Percentiles rank a stretch among this genome's conserved stretches.
Evolutionary conservation across 2,888 invertebrate species (phyloP).

Genomic region (Chrysolina haemoptera): DNA sequence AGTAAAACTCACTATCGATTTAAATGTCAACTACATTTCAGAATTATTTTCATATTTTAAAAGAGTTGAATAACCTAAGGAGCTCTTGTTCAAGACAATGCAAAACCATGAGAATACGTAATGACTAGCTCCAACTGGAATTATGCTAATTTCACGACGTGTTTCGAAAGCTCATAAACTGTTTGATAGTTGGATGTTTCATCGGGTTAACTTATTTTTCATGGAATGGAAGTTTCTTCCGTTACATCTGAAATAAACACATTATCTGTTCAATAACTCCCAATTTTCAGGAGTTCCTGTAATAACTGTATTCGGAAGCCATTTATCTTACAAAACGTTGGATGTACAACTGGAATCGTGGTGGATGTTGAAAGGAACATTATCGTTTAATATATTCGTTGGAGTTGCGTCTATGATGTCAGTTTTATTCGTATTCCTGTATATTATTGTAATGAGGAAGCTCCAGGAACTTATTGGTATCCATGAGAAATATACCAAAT

Average conservation of each 20-base stretch:
- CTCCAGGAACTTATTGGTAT: conserved; percentile 75
- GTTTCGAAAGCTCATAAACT: too few relatives aligned
- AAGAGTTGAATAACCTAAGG: too few relatives aligned
- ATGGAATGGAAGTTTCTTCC: not conserved
- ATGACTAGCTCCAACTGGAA: too few relatives aligned
- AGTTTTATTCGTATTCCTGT: conserved; percentile 78
- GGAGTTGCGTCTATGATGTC: conserved; percentile 80
- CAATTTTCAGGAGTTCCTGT: conserved; percentile 75
- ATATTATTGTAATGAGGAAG: conserved; percentile 77
- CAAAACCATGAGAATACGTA: too few relatives aligned
- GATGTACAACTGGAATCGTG: conserved; percentile 74
- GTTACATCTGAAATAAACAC: conserved; percentile 22
- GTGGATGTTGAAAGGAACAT: conserved; percentile 76
- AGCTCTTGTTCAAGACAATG: too few relatives aligned
- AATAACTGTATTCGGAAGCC: conserved; percentile 77
- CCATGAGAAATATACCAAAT: conserved; percentile 75
- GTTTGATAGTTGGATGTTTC: not conserved
- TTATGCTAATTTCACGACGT: too few relatives aligned
- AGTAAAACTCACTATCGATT: too few relatives aligned
- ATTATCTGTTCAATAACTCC: conserved; percentile 24
- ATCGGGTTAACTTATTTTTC: not conserved
- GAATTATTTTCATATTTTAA: too few relatives aligned
- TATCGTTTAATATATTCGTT: conserved; percentile 78
- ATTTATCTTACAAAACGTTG: conserved; percentile 78
- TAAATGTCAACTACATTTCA: too few relatives aligned